Evolutionary conservation across 2,113 vertebrate species (phyloP).

Genomic region (Sorex fumeus): DNA sequence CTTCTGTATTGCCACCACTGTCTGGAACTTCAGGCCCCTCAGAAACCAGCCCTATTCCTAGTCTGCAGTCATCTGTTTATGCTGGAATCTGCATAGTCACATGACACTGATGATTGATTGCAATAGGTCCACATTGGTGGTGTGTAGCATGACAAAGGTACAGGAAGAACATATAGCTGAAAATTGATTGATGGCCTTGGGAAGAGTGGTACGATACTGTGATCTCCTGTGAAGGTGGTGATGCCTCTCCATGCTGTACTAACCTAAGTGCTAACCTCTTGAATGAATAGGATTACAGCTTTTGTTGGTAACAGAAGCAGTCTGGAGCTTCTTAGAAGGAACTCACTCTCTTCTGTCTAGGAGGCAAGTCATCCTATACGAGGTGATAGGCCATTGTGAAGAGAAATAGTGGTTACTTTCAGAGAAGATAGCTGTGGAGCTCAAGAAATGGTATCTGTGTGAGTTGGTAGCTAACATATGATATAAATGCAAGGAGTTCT

Average conservation of each 20-base stretch:
- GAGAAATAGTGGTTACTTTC: neutral
- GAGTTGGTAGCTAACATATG: neutral
- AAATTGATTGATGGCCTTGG: neutral
- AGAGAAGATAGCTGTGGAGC: neutral
- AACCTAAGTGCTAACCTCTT: neutral
- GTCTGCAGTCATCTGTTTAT: neutral
- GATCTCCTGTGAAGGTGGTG: neutral
- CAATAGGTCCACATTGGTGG: neutral
- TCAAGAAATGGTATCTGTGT: neutral
- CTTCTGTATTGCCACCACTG: neutral
- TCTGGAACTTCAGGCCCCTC: neutral
- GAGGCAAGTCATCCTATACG: neutral
- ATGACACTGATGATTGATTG: neutral
- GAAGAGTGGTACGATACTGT: neutral
- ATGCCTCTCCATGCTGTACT: neutral
- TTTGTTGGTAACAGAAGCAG: neutral
- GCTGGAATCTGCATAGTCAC: too few species aligned
- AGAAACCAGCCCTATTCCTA: neutral
- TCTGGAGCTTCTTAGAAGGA: neutral
- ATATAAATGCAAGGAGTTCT: neutral
- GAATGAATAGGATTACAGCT: neutral
- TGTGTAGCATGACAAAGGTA: neutral
- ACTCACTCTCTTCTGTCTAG: conserved; percentile 16
- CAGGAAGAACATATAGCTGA: neutral
- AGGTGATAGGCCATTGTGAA: neutral